Base-by-base conservation (phyloP, 1,140 invertebrate genomes). In the Drosophila rhopaloa region DNA sequence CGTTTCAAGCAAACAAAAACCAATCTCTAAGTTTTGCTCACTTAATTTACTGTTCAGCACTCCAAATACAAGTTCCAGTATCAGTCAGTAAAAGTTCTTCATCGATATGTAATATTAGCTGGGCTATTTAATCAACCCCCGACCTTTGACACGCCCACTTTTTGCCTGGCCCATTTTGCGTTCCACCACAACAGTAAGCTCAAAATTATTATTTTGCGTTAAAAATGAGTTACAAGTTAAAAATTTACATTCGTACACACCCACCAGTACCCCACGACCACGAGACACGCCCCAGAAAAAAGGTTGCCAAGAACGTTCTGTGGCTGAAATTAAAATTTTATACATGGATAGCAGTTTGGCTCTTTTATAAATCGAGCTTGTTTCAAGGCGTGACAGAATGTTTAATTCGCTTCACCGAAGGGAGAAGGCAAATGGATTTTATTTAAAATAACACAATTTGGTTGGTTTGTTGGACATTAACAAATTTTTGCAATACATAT, bases 181-280 rank as follows among this genome's bases (percentile, higher is more conserved):
- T 76, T 73, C 56, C 59, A 47, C 14, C 43, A 38, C 44, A 58
- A 53, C 59, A 40, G 41, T 41, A 50, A 27, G 57, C 43, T 53
- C 58, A 70, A 79, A 53, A 62, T 76, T 79, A 73, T 86, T 88
- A 88, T 88, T 86, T 86, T 86, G 83, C 83, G 72, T 86, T 88
- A 88, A 82, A 88, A 86, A 88, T 86, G 83, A 86, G 83, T 86
- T 86, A 88, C 83, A 86, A 79, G 83, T 82, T 82, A 59, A 86
- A 86, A 82, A 88, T 88, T 86, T 86, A 88, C 81, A 88, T 86
- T 86, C 67, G 63, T 76, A 82, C 83, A 88, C 83, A 86, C 83
- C 82, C 79, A 86, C 82, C 60, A n/a, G 48, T 61, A 32, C 59
- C 40, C 47, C 47, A 55, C n/a, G 54, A 41, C 51, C 66, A 67